Evolutionary conservation across 2,113 vertebrate species (phyloP).

Genomic region (Corvus hawaiiensis): DNA sequence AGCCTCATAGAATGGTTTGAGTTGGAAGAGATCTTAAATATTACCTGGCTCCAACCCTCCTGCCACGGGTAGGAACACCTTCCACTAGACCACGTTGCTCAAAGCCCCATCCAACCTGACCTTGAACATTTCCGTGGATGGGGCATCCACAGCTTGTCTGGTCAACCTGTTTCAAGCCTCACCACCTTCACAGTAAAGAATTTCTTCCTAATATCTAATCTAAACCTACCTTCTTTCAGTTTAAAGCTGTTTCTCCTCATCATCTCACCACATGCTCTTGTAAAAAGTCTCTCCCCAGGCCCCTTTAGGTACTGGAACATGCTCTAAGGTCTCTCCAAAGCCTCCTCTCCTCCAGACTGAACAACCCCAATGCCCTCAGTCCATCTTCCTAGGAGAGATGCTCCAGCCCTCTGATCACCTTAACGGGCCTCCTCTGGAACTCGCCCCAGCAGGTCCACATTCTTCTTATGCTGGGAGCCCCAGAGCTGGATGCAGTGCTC

Average conservation of each 20-base stretch:
- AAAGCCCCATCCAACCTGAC: background rate
- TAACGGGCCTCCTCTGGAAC: background rate
- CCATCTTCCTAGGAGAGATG: background rate
- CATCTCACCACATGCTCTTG: background rate
- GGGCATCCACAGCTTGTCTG: background rate
- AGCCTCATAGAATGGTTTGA: background rate
- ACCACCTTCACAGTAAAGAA: background rate
- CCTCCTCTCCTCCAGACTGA: background rate
- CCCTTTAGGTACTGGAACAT: background rate
- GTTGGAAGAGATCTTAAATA: background rate
- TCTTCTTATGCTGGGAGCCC: background rate
- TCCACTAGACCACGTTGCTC: background rate
- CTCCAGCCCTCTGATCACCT: background rate
- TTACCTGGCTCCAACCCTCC: background rate
- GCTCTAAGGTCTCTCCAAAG: no score
- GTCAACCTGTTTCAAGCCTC: background rate
- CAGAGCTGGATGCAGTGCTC: background rate
- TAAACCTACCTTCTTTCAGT: background rate
- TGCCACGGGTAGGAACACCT: background rate
- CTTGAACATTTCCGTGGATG: background rate
- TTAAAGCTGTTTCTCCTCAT: background rate
- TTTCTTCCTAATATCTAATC: background rate
- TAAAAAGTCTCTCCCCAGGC: background rate
- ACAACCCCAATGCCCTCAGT: background rate
- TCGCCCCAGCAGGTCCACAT: fast-evolving